Evolutionary conservation across 1,140 invertebrate genomes (phyloP), one percentile per base, ranked within the genome.

Genomic region (Whitmania pigra): DNA sequence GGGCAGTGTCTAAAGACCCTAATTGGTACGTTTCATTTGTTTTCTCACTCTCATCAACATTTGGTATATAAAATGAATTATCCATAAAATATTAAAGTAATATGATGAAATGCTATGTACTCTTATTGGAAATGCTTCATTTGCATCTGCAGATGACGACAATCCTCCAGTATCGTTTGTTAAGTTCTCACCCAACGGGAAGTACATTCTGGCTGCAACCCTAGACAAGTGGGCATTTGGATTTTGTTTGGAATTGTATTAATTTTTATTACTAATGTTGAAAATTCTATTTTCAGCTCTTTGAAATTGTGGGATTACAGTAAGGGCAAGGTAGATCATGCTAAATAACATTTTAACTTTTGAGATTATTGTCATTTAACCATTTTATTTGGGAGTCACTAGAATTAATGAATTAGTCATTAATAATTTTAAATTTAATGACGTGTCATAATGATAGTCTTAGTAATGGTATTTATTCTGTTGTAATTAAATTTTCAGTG

Each of bases 121-220:
- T 57, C 2, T 57, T 57, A 25, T 63, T 25, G 29, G 22, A 25
- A 20, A 63, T 63, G 57, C 57, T 17, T 63, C 18, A 63, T 63
- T 18, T n/a, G n/a, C 22, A 25, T 31, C 22, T 6, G 57, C 29
- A 84, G 92, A 97, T 81, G 86, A 87, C 79, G 95, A 98, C 78
- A 99, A 99, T 85, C 95, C 95, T 18, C 96, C 97, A 18, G 96
- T 99, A 25, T 99, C 96, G 13, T 99, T 98, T 87, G 97, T 99
- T 0, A 99, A 99, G 82, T 99, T 99, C 84, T 99, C 96, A 57
- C 97, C 97, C 0, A 99, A 99, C 83, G 96, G 96, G 75, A 99
- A 99, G 84, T 99, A 99, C 78, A 98, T 99, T 74, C 83, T 99
- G 69, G 93, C 96, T 9, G 95, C 96, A 22, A 99, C 96, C 0